These are phyloP conservation scores for Sebastes variabilis DNA, from an alignment of 2,797 vertebrate species.

Conservation along the genomic window DNA sequence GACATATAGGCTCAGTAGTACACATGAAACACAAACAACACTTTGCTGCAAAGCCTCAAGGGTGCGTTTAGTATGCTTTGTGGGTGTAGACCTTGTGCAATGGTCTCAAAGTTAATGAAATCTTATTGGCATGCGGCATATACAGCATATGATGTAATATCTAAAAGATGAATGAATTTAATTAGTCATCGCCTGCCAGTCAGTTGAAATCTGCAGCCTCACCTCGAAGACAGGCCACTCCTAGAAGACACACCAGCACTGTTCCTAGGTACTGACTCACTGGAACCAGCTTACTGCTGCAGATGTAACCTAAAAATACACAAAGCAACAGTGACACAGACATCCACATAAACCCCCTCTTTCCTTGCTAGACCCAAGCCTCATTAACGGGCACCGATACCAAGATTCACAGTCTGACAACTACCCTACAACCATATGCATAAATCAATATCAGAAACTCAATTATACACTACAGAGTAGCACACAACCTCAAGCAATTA, in stretches of 20 bases:
- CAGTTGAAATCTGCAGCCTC: conserved; percentile 46
- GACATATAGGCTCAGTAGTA: neutral
- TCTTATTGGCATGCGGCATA: conserved; percentile 28
- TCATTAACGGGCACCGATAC: conserved; percentile 42
- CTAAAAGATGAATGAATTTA: conserved; percentile 31
- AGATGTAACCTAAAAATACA: conserved; percentile 86
- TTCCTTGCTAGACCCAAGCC: conserved; percentile 7
- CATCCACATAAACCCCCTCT: neutral
- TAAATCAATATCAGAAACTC: conserved; percentile 64
- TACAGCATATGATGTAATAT: conserved; percentile 26
- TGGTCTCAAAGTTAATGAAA: conserved; percentile 40
- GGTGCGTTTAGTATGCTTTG: conserved; percentile 50
- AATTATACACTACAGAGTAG: conserved; percentile 54
- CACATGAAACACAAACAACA: conserved; percentile 1
- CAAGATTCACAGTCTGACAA: conserved; percentile 44
- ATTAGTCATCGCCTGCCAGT: neutral
- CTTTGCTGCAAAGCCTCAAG: conserved; percentile 35
- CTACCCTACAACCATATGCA: conserved; percentile 34
- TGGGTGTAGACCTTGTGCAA: conserved; percentile 37
- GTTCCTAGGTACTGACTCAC: conserved; percentile 90
- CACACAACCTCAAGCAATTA: conserved; percentile 63
- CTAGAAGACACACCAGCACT: conserved; percentile 87
- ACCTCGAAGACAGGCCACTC: conserved; percentile 93
- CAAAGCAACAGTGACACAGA: conserved; percentile 27
- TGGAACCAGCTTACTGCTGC: conserved; percentile 88